Conservation (phyloP, 2,888 invertebrate species). For the Yponomeuta cagnagella region DNA sequence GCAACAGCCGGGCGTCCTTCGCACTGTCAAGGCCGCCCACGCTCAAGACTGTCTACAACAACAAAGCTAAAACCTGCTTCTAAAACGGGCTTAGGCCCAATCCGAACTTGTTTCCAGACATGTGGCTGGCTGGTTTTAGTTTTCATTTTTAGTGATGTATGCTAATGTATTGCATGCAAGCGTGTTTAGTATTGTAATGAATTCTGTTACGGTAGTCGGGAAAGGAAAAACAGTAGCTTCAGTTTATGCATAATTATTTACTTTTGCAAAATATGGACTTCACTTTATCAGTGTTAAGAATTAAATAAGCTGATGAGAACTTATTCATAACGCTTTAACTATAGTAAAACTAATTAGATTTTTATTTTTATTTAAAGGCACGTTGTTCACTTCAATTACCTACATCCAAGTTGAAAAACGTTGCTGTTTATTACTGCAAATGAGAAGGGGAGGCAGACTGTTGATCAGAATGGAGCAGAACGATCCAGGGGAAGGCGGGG, state of each 20-base stretch:
- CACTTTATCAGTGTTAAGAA: neutral
- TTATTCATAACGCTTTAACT: too few relatives aligned
- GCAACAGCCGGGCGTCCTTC: constrained; percentile 45
- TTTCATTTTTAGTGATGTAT: neutral
- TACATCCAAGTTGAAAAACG: too few relatives aligned
- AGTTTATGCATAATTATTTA: neutral
- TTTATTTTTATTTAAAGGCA: too few relatives aligned
- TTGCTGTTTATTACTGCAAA: too few relatives aligned
- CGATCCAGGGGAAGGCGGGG: too few relatives aligned
- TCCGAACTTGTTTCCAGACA: neutral
- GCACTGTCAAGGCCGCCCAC: constrained; percentile 64
- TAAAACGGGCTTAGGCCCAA: constrained; percentile 17
- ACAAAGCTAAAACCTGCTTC: constrained; percentile 43
- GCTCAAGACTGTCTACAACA: constrained; percentile 28
- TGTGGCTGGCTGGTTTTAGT: constrained; percentile 1
- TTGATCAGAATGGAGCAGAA: too few relatives aligned
- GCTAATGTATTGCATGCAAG: neutral
- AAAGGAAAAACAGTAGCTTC: neutral
- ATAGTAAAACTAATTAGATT: too few relatives aligned
- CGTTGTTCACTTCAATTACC: too few relatives aligned
- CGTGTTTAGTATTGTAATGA: constrained; percentile 1
- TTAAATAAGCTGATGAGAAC: neutral
- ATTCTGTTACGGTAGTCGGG: neutral
- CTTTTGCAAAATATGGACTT: too few relatives aligned
- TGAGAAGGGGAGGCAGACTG: too few relatives aligned